phyloP scores from a whole-genome alignment of 2,797 vertebrate species.

The Cyprinodon diabolis region DNA sequence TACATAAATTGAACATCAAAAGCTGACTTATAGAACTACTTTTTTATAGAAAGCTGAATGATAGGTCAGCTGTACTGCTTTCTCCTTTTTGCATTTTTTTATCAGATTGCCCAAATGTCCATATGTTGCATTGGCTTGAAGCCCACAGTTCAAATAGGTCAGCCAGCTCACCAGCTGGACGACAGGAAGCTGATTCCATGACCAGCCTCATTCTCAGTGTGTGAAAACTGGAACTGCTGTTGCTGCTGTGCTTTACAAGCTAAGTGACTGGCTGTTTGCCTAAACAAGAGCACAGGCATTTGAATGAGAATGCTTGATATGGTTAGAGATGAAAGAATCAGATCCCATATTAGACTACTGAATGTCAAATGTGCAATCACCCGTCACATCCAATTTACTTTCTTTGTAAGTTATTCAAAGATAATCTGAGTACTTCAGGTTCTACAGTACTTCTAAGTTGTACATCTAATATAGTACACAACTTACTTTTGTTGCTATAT shows the following conservation, averaged over 20 bases:
- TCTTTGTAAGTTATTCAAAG: slow-evolving; percentile 42
- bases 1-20: neutral
- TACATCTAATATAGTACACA: slow-evolving; percentile 28
- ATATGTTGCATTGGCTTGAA: slow-evolving; percentile 37
- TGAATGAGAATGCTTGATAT: slow-evolving; percentile 58
- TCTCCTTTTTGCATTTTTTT: slow-evolving; percentile 5
- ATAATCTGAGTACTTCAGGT: slow-evolving; percentile 35
- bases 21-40: neutral
- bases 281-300: slow-evolving; percentile 47
- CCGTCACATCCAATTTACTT: slow-evolving; percentile 56
- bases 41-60: neutral
- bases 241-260: slow-evolving; percentile 52
- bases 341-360: slow-evolving; percentile 49
- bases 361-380: slow-evolving; percentile 59
- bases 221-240: slow-evolving; percentile 45
- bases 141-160: slow-evolving; percentile 41
- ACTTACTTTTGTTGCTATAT: neutral
- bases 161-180: slow-evolving; percentile 51
- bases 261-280: slow-evolving; percentile 56
- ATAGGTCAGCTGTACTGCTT: slow-evolving; percentile 1
- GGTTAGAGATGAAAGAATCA: slow-evolving; percentile 56
- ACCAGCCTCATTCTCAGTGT: slow-evolving; percentile 39
- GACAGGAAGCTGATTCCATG: slow-evolving; percentile 39
- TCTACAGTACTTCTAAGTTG: slow-evolving; percentile 21
- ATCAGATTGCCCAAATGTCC: slow-evolving; percentile 16